Percentiles rank a stretch among this genome's conserved stretches.
These are phyloP conservation scores for Pterobdella sp. DNA, from an alignment of 2,888 invertebrate species.

Conservation along the genomic window DNA sequence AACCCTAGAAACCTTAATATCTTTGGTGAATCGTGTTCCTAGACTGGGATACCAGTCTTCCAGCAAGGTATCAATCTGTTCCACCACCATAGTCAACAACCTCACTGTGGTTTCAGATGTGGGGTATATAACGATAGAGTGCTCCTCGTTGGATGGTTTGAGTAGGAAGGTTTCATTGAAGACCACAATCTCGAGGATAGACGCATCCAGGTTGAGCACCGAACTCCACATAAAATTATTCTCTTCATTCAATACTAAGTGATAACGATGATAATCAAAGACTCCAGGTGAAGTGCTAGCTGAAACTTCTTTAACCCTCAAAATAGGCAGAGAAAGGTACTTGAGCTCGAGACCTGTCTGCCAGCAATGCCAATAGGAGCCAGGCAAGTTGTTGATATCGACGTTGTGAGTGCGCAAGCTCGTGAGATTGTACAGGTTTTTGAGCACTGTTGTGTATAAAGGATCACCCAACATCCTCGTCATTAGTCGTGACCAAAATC, in stretches of 20 bases:
- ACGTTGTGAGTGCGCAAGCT: constrained; percentile 4
- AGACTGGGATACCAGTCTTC: constrained; percentile 96
- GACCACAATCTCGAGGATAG: constrained; percentile 76
- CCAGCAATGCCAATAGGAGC: constrained; percentile 73
- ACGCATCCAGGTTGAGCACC: constrained; percentile 69
- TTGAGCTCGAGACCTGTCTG: constrained; percentile 79
- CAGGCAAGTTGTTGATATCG: constrained; percentile 20
- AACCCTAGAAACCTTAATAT: constrained; percentile 47
- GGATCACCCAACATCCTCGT: constrained; percentile 82
- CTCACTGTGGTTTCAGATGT: constrained; percentile 32
- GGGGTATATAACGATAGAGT: constrained; percentile 27
- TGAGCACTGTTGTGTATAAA: constrained; percentile 30
- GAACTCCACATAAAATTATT: constrained; percentile 79
- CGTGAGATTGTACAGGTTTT: constrained; percentile 51
- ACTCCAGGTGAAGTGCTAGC: constrained; percentile 20
- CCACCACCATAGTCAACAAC: constrained; percentile 58
- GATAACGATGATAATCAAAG: constrained; percentile 55
- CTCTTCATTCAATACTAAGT: constrained; percentile 53
- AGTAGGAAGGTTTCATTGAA: constrained; percentile 62
- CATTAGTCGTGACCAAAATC: constrained; percentile 91
- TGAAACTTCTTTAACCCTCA: constrained; percentile 71
- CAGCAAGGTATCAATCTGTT: constrained; percentile 86
- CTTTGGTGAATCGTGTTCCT: constrained; percentile 93
- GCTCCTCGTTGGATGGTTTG: constrained; percentile 12
- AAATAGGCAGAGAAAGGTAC: constrained; percentile 70